Base-by-base conservation (phyloP, 2,797 vertebrate genomes). In the Catharus ustulatus region DNA sequence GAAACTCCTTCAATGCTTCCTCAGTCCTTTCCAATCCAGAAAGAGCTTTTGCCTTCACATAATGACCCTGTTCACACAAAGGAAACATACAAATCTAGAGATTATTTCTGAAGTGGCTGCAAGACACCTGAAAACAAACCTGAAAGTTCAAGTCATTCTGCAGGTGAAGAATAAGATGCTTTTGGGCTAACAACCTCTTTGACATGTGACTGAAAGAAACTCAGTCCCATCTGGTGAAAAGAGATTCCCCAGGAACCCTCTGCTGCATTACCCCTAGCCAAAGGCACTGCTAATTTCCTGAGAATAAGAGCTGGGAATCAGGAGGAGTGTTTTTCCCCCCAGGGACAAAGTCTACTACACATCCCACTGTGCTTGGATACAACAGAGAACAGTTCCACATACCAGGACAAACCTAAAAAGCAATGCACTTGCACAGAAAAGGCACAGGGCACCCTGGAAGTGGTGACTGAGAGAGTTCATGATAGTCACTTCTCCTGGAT, bases 1-100 rank as follows among this genome's bases (percentile, higher is more conserved):
- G 97, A 97, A 98, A 99, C 67, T 99, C 98, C 97, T 98, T 98
- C 95, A 99, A 95, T 62, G 98, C 98, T 96, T 99, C 99, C 57
- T 98, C 98, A 6, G 97, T 98, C 54, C 98, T 98, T 87, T 98
- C 98, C 52, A 98, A 97, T 97, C 97, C 97, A 91, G 97, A 98
- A 93, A 99, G 97, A 69, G 98, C 98, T 45, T 98, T 97, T 81
- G 98, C 98, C 98, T 98, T 99, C 83, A 98, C 93, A 94, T 96
- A 98, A 97, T 98, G 99, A 69, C 98, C 98, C 99, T 99, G 92
- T 69, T 94, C 77, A 92, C 29, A 93, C 45, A 96, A 96, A 97
- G 54, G 72, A 90, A 94, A 93, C 0, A 0, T 29, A 82, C 19
- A 94, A 64, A 87, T 68, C 81, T 72, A 87, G 46, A 95, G 20